These are phyloP conservation scores for Blera fallax DNA, from an alignment of 2,888 invertebrate species.

Conservation along the genomic window DNA sequence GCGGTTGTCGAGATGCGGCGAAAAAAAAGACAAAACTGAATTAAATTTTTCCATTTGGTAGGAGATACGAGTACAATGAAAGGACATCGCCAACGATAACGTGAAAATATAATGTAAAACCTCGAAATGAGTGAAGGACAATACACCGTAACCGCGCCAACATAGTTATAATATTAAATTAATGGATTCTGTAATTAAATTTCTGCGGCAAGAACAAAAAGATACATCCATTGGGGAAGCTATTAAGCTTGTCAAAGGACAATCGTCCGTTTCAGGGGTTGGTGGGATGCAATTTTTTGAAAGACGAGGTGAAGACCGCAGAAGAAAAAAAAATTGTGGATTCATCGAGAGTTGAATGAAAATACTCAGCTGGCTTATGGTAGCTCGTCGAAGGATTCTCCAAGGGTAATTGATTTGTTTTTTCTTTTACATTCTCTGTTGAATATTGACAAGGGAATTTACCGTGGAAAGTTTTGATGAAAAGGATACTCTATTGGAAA, in stretches of 20 bases:
- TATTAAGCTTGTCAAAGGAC: conserved; percentile 27
- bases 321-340: background rate
- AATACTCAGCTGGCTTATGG: background rate
- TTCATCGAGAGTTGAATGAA: conserved; percentile 17
- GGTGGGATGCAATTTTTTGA: background rate
- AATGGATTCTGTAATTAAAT: conserved; percentile 57
- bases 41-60: background rate
- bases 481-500: background rate
- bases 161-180: conserved; percentile 44
- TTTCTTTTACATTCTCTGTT: background rate
- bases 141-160: background rate
- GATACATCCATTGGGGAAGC: background rate
- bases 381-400: background rate
- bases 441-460: background rate
- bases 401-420: conserved; percentile 22
- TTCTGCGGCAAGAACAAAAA: background rate
- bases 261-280: background rate
- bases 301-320: background rate
- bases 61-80: background rate
- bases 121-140: background rate
- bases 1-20: background rate
- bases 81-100: background rate
- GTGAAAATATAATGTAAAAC: background rate
- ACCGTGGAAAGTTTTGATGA: background rate
- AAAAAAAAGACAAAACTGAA: background rate